These are phyloP conservation scores for Ooceraea biroi DNA, from an alignment of 1,140 invertebrate genomes.

Conservation along the genomic window DNA sequence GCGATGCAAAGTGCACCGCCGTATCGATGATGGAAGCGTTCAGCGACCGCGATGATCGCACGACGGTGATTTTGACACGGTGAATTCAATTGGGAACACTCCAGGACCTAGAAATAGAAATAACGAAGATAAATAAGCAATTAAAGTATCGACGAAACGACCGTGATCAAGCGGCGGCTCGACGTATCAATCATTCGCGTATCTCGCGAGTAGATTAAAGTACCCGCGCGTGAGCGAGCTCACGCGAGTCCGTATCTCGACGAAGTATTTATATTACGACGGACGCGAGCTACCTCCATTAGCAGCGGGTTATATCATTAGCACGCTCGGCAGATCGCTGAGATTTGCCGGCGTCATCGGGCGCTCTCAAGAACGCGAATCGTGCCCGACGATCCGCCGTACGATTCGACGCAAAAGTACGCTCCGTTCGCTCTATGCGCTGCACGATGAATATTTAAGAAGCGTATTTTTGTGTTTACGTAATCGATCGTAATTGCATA, in stretches of 20 bases:
- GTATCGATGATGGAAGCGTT: conserved; percentile 31
- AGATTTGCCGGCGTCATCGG: neutral
- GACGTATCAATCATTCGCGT: neutral
- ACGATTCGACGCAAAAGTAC: too few relatives aligned
- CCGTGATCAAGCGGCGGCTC: neutral
- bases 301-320: conserved; percentile 38
- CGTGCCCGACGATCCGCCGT: conserved; percentile 4
- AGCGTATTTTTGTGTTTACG: too few relatives aligned
- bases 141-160: neutral
- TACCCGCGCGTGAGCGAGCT: neutral
- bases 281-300: neutral
- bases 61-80: conserved; percentile 17
- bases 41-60: conserved; percentile 40
- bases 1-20: conserved; percentile 20
- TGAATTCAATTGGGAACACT: neutral
- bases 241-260: neutral
- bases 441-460: too few relatives aligned
- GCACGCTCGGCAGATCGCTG: neutral
- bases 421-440: too few relatives aligned
- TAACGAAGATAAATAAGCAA: neutral
- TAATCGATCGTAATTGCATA: too few relatives aligned
- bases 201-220: neutral
- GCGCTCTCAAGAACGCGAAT: neutral
- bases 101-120: neutral
- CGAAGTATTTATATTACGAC: neutral